These are phyloP conservation scores for Caloenas nicobarica DNA, from an alignment of 2,113 vertebrate genomes.

Conservation along the genomic window DNA sequence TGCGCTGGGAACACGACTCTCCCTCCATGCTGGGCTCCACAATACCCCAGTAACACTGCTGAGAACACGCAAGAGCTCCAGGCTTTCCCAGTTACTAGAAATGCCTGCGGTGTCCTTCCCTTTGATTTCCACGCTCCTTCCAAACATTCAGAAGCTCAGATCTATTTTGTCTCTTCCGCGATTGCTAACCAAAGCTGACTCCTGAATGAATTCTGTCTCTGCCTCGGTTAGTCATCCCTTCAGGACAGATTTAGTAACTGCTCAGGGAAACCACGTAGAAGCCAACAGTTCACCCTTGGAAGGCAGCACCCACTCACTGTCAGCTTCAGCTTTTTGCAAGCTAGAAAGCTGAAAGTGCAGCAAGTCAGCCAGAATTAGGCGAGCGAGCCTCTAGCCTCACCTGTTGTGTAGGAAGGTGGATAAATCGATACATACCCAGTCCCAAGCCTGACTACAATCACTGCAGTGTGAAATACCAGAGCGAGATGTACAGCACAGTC, in stretches of 20 bases:
- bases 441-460: background rate
- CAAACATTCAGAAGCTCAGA: conserved; percentile 11
- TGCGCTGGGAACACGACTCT: background rate
- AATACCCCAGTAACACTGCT: rapidly evolving
- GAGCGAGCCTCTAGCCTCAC: background rate
- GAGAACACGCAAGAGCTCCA: background rate
- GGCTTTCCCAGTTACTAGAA: conserved; percentile 15
- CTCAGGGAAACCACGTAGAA: conserved; percentile 50
- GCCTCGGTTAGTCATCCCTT: conserved; percentile 59
- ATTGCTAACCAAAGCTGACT: conserved; percentile 41
- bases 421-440: background rate
- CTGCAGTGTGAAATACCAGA: background rate
- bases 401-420: background rate
- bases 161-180: conserved; percentile 54
- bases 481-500: background rate
- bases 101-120: background rate
- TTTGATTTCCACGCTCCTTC: background rate
- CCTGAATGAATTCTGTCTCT: conserved; percentile 60
- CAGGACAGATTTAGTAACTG: conserved; percentile 59
- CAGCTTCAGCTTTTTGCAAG: background rate
- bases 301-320: conserved; percentile 57
- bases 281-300: conserved; percentile 43
- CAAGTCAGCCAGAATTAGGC: background rate
- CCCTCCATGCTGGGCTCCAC: background rate
- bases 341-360: conserved; percentile 11